Percentiles rank a stretch among this genome's conserved stretches.
phyloP scores from a whole-genome alignment of 2,113 vertebrate genomes.

The Hymenochirus boettgeri region DNA sequence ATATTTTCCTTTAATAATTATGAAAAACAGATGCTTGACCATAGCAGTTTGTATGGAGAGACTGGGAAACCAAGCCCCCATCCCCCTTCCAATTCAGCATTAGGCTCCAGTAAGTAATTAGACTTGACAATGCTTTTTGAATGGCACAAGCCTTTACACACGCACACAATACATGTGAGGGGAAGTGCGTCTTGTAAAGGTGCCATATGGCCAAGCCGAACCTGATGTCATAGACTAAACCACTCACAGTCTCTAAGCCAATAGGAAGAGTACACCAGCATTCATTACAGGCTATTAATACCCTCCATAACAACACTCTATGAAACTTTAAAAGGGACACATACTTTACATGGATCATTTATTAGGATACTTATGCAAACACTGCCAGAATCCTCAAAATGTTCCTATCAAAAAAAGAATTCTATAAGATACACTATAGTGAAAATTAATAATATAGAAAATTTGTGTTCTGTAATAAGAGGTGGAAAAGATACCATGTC shows the following conservation, averaged over 20 bases:
- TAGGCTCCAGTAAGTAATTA: constrained; percentile 7
- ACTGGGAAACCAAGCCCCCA: not conserved
- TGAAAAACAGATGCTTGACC: constrained; percentile 12
- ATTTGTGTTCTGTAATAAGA: no score
- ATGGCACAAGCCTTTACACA: constrained; percentile 12
- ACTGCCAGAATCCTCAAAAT: no score
- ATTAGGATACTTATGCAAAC: no score
- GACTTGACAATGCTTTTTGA: constrained; percentile 10
- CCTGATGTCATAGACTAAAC: constrained; percentile 52
- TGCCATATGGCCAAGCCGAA: constrained; percentile 63
- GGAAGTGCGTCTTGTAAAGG: constrained; percentile 31
- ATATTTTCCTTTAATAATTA: no score
- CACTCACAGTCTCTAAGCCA: constrained; percentile 50
- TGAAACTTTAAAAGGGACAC: no score
- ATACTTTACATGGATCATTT: no score
- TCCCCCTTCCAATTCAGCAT: constrained; percentile 14
- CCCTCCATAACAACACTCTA: no score
- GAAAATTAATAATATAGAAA: no score
- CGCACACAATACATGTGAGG: constrained; percentile 30
- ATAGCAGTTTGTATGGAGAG: not conserved
- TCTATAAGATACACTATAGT: no score
- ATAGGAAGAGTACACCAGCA: constrained; percentile 41
- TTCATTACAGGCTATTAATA: not conserved
- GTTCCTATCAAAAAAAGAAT: no score
- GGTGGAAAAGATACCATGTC: no score